Evolutionary conservation across 1,140 invertebrate genomes (phyloP), one percentile per base, ranked within the genome.

Genomic region (Drosophila saltans): DNA sequence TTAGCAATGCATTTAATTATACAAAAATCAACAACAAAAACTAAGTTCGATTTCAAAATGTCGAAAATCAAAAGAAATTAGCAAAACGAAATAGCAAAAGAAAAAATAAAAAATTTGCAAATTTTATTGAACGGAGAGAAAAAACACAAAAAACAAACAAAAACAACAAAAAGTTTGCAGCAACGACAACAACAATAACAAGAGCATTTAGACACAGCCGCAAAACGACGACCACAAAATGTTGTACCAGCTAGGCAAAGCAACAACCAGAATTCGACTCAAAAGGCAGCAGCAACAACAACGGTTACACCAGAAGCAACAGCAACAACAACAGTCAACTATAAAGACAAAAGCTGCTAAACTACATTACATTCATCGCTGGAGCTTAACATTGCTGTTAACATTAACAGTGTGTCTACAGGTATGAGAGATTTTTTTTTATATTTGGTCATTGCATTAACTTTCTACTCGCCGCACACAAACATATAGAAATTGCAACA

Each of bases 201-300:
- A 58, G 26, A 45, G 64, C 26, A 45, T 36, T 36, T 4, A 36
- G 6, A 56, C 61, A 43, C 24, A 55, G 33, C 55, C 41, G 45
- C 57, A 63, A 71, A 69, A 82, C 74, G 16, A 88, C 84, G 84
- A 78, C 84, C 69, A 64, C 74, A 88, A 83, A 58, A 88, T 88
- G 83, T 80, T 88, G 83, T 80, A 83, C 63, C 81, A 82, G 77
- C 69, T 88, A 69, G 80, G 84, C 60, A 88, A 84, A 78, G 83
- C 83, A 73, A 88, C 83, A 69, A 88, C 83, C 66, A 88, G 84
- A 86, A 86, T 89, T 70, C 83, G 83, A 72, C 83, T 88, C 74
- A 88, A 88, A 88, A 83, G 80, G 60, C 82, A 75, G 58, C 60
- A 77, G 28, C 73, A 80, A 24, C 41, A 55, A 64, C 57, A 69